Base-by-base conservation (phyloP, 2,888 invertebrate genomes). In the Eumacrocentrus americanus region DNA sequence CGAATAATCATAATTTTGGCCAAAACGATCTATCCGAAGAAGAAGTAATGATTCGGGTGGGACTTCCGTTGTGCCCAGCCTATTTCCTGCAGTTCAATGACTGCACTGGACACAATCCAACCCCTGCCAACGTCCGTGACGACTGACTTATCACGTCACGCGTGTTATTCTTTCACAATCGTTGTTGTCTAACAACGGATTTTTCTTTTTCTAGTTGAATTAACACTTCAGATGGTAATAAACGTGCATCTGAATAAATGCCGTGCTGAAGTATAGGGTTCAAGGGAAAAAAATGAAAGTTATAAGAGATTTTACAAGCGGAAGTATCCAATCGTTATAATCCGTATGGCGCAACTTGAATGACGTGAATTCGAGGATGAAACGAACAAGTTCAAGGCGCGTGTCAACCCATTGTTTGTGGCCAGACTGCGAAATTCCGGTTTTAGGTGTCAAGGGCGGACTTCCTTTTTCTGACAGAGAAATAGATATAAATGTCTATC, bases 41-140 rank as follows among this genome's bases (percentile, higher is more conserved):
- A 55, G 50, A 40, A 61, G n/a, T 18, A 16, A 48, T 6, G 25
- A 25, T 72, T 74, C 67, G 71, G 70, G 69, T 72, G 71, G 70
- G 70, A 69, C 66, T 74, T 77, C 76, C 74, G 67, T 68, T 12
- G 12, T 46, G 46, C 67, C 76, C 74, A 72, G 74, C 77, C 76
- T 74, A 76, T 73, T 72, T 77, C 77, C 77, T 72, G 72, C 63
- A 67, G 60, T 62, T 44, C 48, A 51, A 29, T 35, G 52, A 22
- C 5, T 22, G 34, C 57, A 63, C 61, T 29, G 66, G 65, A 68
- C 69, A 61, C 67, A 72, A n/a, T n/a, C n/a, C n/a, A n/a, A 68
- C 75, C 73, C 74, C 69, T 67, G 64, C 71, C 73, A 70, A 60
- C 62, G 63, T 67, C 70, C 75, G 73, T 73, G 73, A 73, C 75